A percentile compares a stretch with the other conserved stretches of the same genome.
Evolutionary conservation across 2,888 invertebrate species (phyloP).

Genomic region (Autographa pulchrina): DNA sequence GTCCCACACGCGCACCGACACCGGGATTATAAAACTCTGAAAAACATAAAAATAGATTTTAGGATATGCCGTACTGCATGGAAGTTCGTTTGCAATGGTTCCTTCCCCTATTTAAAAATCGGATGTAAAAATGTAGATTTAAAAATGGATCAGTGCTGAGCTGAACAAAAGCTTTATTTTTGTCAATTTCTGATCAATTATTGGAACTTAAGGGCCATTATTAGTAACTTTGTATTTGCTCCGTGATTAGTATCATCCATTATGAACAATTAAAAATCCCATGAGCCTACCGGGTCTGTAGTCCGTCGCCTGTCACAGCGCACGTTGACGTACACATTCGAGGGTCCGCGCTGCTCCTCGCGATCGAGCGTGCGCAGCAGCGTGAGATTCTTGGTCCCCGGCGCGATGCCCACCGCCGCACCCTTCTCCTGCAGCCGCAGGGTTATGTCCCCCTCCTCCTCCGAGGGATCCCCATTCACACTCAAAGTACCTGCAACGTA

Average conservation of each 20-base stretch:
- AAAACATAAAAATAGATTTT: not conserved
- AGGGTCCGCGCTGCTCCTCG: conserved; percentile 94
- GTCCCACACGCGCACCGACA: conserved; percentile 96
- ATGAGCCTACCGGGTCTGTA: conserved; percentile 91
- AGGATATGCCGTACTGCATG: too few relatives aligned
- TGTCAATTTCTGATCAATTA: too few relatives aligned
- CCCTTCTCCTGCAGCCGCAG: conserved; percentile 94
- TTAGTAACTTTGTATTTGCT: too few relatives aligned
- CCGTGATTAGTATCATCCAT: not conserved
- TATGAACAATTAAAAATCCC: not conserved
- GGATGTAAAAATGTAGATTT: too few relatives aligned
- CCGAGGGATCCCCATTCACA: conserved; percentile 94
- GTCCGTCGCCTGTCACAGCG: conserved; percentile 95
- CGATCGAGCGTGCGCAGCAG: conserved; percentile 94
- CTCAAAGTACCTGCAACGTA: conserved; percentile 90
- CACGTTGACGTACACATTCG: conserved; percentile 95
- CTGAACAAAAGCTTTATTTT: too few relatives aligned
- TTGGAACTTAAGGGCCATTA: too few relatives aligned
- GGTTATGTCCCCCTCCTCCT: conserved; percentile 92
- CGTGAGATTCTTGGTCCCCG: conserved; percentile 94
- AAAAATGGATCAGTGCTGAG: too few relatives aligned
- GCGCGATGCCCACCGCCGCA: conserved; percentile 93
- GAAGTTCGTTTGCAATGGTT: too few relatives aligned
- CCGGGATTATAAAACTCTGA: conserved; percentile 94
- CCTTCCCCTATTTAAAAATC: too few relatives aligned